Conservation (phyloP, 2,888 invertebrate species). For the Drosophila meridiana region DNA sequence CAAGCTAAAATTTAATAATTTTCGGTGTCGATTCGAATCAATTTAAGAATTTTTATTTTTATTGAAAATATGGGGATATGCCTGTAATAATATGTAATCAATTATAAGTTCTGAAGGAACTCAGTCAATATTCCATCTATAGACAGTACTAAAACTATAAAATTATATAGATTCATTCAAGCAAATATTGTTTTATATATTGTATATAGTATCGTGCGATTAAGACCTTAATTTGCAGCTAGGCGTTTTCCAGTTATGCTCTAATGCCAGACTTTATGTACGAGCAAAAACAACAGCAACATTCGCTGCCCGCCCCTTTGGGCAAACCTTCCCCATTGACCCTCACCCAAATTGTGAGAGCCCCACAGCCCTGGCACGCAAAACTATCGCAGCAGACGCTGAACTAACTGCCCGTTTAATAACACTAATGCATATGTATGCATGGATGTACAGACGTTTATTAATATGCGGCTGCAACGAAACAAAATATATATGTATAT, state of each 20-base stretch:
- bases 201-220: not conserved
- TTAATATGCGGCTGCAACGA: slow-evolving; percentile 42
- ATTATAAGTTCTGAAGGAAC: not conserved
- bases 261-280: slow-evolving; percentile 12
- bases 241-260: slow-evolving; percentile 4
- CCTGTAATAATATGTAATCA: not conserved
- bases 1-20: too few relatives aligned
- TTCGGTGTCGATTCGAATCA: too few relatives aligned
- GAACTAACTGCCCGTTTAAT: slow-evolving; percentile 48
- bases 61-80: not conserved
- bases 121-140: not conserved
- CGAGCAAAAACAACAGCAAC: not conserved
- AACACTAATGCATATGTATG: slow-evolving; percentile 35
- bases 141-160: not conserved
- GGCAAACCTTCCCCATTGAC: slow-evolving; percentile 69
- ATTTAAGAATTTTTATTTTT: not conserved
- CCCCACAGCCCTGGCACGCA: slow-evolving; percentile 67
- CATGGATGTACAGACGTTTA: slow-evolving; percentile 34
- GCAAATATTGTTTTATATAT: not conserved
- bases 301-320: slow-evolving; percentile 37
- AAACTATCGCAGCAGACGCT: slow-evolving; percentile 38
- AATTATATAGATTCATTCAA: not conserved
- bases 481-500: not conserved
- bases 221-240: not conserved
- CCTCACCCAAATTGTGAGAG: slow-evolving; percentile 70